phyloP scores from a whole-genome alignment of 2,888 invertebrate species.

The Cyaniris semiargus region DNA sequence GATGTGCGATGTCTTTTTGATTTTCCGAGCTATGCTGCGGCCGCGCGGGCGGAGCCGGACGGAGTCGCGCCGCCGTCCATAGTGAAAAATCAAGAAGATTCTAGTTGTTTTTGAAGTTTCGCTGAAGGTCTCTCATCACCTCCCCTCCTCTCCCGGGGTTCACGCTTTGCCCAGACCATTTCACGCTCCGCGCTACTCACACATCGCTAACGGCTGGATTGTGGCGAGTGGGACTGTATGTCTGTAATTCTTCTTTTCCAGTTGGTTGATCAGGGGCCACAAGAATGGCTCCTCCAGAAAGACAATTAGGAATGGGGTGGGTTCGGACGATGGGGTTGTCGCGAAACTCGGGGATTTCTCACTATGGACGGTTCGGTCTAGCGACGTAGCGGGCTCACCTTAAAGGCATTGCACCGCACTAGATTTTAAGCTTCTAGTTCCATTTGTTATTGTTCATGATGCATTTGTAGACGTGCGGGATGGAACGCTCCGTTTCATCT shows the following conservation, averaged over 20 bases:
- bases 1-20: conserved; percentile 79
- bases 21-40: conserved; percentile 67
- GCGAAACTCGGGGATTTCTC: conserved; percentile 78
- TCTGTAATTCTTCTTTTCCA: conserved; percentile 80
- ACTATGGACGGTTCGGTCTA: conserved; percentile 76
- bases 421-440: conserved; percentile 73
- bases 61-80: conserved; percentile 69
- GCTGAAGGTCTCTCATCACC: conserved; percentile 79
- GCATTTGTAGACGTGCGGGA: conserved; percentile 72
- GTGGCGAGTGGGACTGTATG: conserved; percentile 78
- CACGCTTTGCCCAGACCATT: conserved; percentile 76
- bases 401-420: conserved; percentile 80
- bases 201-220: conserved; percentile 61
- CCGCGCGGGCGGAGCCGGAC: conserved; percentile 40
- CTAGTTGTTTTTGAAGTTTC: conserved; percentile 62
- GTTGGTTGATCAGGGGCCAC: conserved; percentile 81
- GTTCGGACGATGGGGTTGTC: conserved; percentile 75
- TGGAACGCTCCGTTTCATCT: conserved; percentile 72
- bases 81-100: conserved; percentile 73
- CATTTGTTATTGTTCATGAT: conserved; percentile 62
- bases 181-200: conserved; percentile 78
- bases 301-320: conserved; percentile 78
- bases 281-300: conserved; percentile 81
- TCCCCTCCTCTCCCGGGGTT: conserved; percentile 56
- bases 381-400: conserved; percentile 74